Conservation (phyloP, 2,113 vertebrate genomes). For the Zingel zingel region DNA sequence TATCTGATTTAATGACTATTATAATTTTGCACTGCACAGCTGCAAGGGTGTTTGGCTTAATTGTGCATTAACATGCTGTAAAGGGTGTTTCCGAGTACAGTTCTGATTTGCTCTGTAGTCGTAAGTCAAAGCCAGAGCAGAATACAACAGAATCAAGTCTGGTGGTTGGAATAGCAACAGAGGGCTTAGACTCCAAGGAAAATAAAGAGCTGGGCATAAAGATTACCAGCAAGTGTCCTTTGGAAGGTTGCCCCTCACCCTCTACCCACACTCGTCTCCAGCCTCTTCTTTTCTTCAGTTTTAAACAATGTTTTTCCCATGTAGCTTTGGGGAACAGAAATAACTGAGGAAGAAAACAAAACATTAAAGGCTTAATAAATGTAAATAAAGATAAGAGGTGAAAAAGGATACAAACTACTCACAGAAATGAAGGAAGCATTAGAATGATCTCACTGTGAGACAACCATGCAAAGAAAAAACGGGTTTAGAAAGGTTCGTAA, state of each 20-base stretch:
- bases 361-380: slow-evolving; percentile 56
- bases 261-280: slow-evolving; percentile 54
- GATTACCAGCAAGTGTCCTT: slow-evolving; percentile 74
- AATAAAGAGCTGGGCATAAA: slow-evolving; percentile 74
- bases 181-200: slow-evolving; percentile 75
- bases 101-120: slow-evolving; percentile 56
- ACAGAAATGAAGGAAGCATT: slow-evolving; percentile 35
- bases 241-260: slow-evolving; percentile 66
- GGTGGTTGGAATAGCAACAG: slow-evolving; percentile 68
- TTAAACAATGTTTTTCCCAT: slow-evolving; percentile 76
- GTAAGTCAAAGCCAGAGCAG: slow-evolving; percentile 62
- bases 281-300: slow-evolving; percentile 68
- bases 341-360: slow-evolving; percentile 39
- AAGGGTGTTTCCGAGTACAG: slow-evolving; percentile 48
- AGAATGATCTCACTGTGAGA: slow-evolving; percentile 43
- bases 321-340: slow-evolving; percentile 66
- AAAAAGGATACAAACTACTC: slow-evolving; percentile 55
- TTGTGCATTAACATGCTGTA: slow-evolving; percentile 49
- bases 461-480: slow-evolving; percentile 41
- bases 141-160: slow-evolving; percentile 58
- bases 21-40: slow-evolving; percentile 58
- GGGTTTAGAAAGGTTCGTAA: slow-evolving; percentile 45
- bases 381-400: slow-evolving; percentile 26
- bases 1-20: slow-evolving; percentile 64
- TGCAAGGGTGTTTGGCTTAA: slow-evolving; percentile 53